Evolutionary conservation across 1,140 invertebrate genomes (phyloP).

Genomic region (Calephelis virginiensis): DNA sequence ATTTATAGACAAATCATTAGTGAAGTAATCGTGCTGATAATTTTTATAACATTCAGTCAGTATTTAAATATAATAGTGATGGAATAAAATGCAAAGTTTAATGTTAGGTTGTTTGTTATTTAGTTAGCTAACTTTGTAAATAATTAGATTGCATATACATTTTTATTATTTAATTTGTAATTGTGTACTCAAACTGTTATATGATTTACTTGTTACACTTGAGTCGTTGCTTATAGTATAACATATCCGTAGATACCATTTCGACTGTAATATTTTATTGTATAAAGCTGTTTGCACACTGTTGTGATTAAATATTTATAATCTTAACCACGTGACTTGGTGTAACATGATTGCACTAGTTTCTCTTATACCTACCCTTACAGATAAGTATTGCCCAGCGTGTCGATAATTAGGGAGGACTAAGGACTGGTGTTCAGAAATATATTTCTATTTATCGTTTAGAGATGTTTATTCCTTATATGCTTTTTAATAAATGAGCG

Average conservation of each 20-base stretch:
- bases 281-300: neutral
- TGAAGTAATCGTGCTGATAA: constrained; percentile 41
- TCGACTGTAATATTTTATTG: constrained; percentile 11
- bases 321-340: too few relatives aligned
- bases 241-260: constrained; percentile 17
- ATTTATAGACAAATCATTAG: constrained; percentile 46
- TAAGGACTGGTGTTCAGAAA: too few relatives aligned
- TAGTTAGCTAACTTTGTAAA: constrained; percentile 77
- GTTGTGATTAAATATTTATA: constrained; percentile 2
- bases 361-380: too few relatives aligned
- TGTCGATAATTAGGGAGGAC: too few relatives aligned
- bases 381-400: too few relatives aligned
- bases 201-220: constrained; percentile 75
- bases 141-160: constrained; percentile 73
- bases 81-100: constrained; percentile 51
- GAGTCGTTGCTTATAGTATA: constrained; percentile 55
- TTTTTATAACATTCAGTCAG: constrained; percentile 54
- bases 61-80: constrained; percentile 63
- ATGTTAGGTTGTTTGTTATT: constrained; percentile 75
- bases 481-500: too few relatives aligned
- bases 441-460: too few relatives aligned
- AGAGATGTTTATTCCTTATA: too few relatives aligned
- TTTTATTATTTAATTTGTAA: constrained; percentile 78
- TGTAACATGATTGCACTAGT: too few relatives aligned
- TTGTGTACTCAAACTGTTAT: constrained; percentile 76